These are phyloP conservation scores for Thereva nobilitata DNA, from an alignment of 2,888 invertebrate genomes.

Conservation along the genomic window DNA sequence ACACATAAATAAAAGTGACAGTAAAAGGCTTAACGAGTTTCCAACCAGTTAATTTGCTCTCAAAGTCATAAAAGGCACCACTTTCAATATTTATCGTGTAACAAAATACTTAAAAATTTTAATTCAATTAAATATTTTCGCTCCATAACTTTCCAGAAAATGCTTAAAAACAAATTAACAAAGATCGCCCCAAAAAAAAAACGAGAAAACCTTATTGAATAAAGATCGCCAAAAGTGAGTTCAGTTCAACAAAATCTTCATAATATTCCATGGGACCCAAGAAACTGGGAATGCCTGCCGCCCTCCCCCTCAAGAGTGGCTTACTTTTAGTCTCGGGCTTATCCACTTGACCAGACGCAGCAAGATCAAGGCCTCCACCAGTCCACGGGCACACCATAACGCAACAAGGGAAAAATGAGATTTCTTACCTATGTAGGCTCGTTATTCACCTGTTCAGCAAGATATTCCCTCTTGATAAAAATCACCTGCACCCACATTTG, in stretches of 20 bases:
- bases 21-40: too few species aligned
- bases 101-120: too few species aligned
- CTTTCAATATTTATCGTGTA: too few species aligned
- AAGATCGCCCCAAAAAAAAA: too few species aligned
- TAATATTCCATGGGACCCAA: conserved; percentile 4
- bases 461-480: conserved; percentile 39
- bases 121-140: too few species aligned
- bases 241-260: not conserved
- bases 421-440: conserved; percentile 24
- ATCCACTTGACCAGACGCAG: conserved; percentile 22
- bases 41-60: too few species aligned
- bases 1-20: too few species aligned
- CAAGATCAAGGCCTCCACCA: conserved; percentile 32
- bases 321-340: conserved; percentile 12
- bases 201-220: too few species aligned
- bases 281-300: conserved; percentile 11
- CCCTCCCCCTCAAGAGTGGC: conserved; percentile 1
- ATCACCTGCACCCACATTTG: conserved; percentile 42
- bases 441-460: conserved; percentile 41
- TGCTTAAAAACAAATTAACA: too few species aligned
- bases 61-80: too few species aligned
- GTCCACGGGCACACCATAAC: conserved; percentile 7
- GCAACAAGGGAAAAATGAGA: conserved; percentile 10
- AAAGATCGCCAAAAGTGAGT: too few species aligned
- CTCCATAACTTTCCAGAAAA: too few species aligned